Base-by-base conservation (phyloP, 2,888 invertebrate species). In the Coelinius sp. region DNA sequence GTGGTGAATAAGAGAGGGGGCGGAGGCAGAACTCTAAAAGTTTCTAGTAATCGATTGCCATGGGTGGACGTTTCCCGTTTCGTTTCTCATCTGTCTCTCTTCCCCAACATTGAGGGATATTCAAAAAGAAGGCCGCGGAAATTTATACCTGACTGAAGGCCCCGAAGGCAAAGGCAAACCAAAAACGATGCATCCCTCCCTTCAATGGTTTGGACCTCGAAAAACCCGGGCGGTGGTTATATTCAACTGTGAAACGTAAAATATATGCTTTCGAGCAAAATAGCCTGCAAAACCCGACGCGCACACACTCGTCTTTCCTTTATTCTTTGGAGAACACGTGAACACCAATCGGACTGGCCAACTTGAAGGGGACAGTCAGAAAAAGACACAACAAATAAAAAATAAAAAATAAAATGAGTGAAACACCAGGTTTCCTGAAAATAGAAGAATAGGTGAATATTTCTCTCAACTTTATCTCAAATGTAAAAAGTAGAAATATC, bases 221-320 rank as follows among this genome's bases (percentile, higher is more conserved):
- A 25, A 59, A 59, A 59, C 17, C 35, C 69, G 80, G 78, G 76
- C 78, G 80, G 79, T 80, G 27, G 63, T 63, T 63, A 63, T 80
- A 83, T 84, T 85, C 83, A 84, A 83, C 83, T 82, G 83, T 84
- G 83, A 82, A 85, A 84, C 85, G 83, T 85, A 84, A 85, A 83
- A 85, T 73, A 73, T 73, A 71, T 73, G 68, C 71, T 74, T 73
- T 62, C 69, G 71, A 71, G 56, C 75, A 68, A 71, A 76, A 65
- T 63, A 63, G 63, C 63, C 63, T 41, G 63, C 63, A 24, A 63
- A 63, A 63, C 59, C 35, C 35, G 35, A 3, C 31, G 27, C 31
- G 56, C 59, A 35, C 31, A 35, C 31, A 20, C 24, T 63, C 41
- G 38, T 63, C 41, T 63, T 41, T 22, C 41, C 38, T 63, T 41